Base-by-base conservation (phyloP, 2,113 vertebrate genomes). In the Girardinichthys multiradiatus region DNA sequence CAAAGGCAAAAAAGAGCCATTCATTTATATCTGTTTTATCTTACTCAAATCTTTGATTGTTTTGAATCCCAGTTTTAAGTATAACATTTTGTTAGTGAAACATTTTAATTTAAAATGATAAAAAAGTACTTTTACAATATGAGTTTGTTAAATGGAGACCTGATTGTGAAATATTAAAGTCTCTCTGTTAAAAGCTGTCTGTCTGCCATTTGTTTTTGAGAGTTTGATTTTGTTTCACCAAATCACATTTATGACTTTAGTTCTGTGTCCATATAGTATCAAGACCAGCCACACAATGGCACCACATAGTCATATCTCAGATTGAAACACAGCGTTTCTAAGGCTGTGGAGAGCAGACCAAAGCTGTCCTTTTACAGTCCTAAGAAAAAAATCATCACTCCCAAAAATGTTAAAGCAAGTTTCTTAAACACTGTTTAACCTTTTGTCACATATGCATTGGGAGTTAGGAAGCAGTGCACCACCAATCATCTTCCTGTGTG, bases 231-330 rank as follows among this genome's bases (percentile, higher is more conserved):
- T 2, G 21, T 51, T 51, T 51, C 45, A 51, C 17, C 10, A 35
- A 9, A 35, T 35, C 5, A 35, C 33, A 35, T 9, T 14, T 4
- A 42, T 45, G 4, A 45, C 4, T 1, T 42, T 12, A 42, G 14
- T 28, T 70, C 8, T 54, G 6, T 3, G 7, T 67, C 11, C 2
- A 15, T 72, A 74, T 1, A 74, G 60, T 79, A 26, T 11, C 60
- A 35, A 5, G 0, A 68, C 0, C 4, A 31, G 33, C 85, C 89
- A 87, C 80, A 29, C 15, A 81, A 66, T 57, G 87, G 0, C 65
- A 67, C 26, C 74, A 14, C 30, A 70, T 1, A 2, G 15, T 31
- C 57, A 30, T 14, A 28, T 28, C 15, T 27, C 28, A 26, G 15
- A 33, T 30, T 59, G 15, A 5, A 13, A n/a, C n/a, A n/a, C n/a